Evolutionary conservation across 2,888 invertebrate species (phyloP), one percentile per base, ranked within the genome.

Genomic region (Amphipyra tragopoginis): DNA sequence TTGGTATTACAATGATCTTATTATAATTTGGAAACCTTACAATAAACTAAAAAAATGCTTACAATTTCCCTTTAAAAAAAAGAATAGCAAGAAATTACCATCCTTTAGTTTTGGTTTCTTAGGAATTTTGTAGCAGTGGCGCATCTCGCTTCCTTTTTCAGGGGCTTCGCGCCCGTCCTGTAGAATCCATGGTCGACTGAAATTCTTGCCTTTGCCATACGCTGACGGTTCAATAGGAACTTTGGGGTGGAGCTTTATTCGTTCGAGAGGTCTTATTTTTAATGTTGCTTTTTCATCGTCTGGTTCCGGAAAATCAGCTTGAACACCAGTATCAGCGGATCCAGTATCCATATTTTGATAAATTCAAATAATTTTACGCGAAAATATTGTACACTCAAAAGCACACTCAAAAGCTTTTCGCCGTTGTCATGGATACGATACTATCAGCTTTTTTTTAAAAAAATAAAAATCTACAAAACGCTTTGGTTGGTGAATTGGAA

Each of bases 161-260:
- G 89, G 89, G 33, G 86, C 82, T 65, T 85, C 83, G 1, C 93
- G 88, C 0, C 93, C 94, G 79, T 94, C 94, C 61, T 93, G 92
- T 48, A 94, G 81, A 51, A 94, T 94, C 94, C 94, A 94, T 1
- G 88, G 85, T 29, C 93, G 86, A 63, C 94, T 94, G 51, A 80
- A 93, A 48, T 88, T 89, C 64, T 90, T 90, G 13, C 88, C 88
- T 83, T 86, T 93, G 0, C 90, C 92, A 75, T 93, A 93, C 1
- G 89, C 83, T 29, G 93, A 90, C 8, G 90, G 88, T 80, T 94
- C 94, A 49, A 91, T 75, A 1, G 94, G 94, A 43, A 80, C 90
- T 83, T 93, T 93, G 8, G 93, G 92, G 56, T 92, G 71, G 5
- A 88, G 88, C 48, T 84, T 92, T 50, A 93, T 86, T 33, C 93